Evolutionary conservation across 2,797 vertebrate genomes (phyloP).

Genomic region (Ispidina picta): DNA sequence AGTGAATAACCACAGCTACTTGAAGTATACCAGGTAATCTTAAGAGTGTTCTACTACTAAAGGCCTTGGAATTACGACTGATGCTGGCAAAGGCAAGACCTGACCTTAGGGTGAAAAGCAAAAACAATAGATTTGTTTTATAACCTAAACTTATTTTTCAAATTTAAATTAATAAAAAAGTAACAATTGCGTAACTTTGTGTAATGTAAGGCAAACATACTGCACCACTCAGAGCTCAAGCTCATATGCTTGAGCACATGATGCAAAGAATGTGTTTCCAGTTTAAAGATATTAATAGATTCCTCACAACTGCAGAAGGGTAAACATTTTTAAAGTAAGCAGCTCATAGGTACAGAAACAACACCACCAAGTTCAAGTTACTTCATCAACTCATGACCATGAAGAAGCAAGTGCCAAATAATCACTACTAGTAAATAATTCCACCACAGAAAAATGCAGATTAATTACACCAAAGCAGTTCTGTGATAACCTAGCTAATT

Average conservation of each 20-base stretch:
- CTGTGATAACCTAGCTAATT: neutral
- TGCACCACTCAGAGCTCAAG: neutral
- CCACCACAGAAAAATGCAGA: neutral
- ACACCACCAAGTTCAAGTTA: neutral
- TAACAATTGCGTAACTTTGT: neutral
- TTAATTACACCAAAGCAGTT: neutral
- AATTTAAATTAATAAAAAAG: neutral
- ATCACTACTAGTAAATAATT: neutral
- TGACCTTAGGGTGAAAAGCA: neutral
- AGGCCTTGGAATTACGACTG: neutral
- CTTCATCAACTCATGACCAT: neutral
- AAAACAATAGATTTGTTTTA: neutral
- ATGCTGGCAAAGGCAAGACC: neutral
- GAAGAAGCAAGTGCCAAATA: neutral
- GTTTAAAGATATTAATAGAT: neutral
- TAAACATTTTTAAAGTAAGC: neutral
- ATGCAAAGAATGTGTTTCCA: neutral
- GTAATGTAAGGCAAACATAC: slow-evolving; percentile 21
- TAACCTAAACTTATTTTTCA: slow-evolving; percentile 18
- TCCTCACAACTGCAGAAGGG: neutral
- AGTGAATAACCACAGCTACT: neutral
- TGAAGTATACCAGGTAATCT: neutral
- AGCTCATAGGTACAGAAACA: neutral
- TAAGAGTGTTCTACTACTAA: neutral
- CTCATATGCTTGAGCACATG: neutral